These are phyloP conservation scores for Anarsia innoxiella DNA, from an alignment of 2,888 invertebrate species.

Conservation along the genomic window DNA sequence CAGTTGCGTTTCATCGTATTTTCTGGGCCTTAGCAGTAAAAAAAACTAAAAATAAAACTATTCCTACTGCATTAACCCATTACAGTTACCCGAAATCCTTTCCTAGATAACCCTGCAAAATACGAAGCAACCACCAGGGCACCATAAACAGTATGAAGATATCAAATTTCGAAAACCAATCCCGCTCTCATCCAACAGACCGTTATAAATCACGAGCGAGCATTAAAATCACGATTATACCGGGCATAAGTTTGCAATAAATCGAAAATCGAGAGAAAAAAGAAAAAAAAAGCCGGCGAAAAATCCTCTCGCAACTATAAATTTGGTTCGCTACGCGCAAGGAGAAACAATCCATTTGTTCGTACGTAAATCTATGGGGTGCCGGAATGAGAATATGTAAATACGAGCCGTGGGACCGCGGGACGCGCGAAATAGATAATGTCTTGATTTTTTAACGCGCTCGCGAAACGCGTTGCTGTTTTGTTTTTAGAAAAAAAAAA, in stretches of 20 bases:
- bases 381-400: constrained; percentile 52
- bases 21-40: too few species aligned
- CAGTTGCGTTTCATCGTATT: too few species aligned
- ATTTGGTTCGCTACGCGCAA: constrained; percentile 45
- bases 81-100: too few species aligned
- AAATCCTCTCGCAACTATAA: constrained; percentile 39
- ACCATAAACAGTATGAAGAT: constrained; percentile 65
- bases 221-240: constrained; percentile 74
- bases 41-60: too few species aligned
- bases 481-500: too few species aligned
- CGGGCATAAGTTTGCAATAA: constrained; percentile 67
- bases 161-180: constrained; percentile 71
- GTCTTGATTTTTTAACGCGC: constrained; percentile 35
- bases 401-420: constrained; percentile 33
- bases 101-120: too few species aligned
- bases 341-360: constrained; percentile 68
- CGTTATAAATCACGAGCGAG: constrained; percentile 58
- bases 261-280: constrained; percentile 57
- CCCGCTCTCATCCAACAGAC: constrained; percentile 45
- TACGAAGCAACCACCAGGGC: constrained; percentile 44
- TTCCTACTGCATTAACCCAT: too few species aligned
- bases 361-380: constrained; percentile 57
- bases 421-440: constrained; percentile 23
- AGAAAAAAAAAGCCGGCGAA: constrained; percentile 30
- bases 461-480: too few species aligned